A percentile compares a stretch with the other conserved stretches of the same genome.
These are phyloP conservation scores for Echinometra lucunter DNA, from an alignment of 53 echinoderm and acorn worm genomes.

Conservation along the genomic window DNA sequence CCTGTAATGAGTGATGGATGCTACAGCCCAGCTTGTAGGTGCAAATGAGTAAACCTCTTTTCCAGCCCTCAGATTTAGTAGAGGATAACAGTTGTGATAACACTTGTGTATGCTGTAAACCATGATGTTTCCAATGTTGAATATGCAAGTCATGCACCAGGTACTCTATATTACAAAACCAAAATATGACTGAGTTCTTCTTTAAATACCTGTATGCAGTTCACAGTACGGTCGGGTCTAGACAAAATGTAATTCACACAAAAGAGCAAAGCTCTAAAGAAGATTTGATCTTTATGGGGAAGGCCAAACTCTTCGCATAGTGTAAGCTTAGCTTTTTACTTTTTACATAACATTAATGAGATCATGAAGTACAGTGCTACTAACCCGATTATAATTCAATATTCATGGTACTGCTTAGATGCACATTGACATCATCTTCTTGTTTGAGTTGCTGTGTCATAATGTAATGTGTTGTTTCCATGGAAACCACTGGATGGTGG, in stretches of 20 bases:
- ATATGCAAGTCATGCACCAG: too few species aligned
- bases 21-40: too few species aligned
- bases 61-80: too few species aligned
- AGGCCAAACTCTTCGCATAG: slow-evolving; percentile 16
- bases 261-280: background rate
- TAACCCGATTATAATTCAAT: background rate
- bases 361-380: slow-evolving; percentile 3
- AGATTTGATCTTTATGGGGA: background rate
- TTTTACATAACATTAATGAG: background rate
- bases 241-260: too few species aligned
- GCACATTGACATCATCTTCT: slow-evolving; percentile 6
- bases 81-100: too few species aligned
- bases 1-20: background rate
- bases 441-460: slow-evolving; percentile 57
- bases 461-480: slow-evolving; percentile 29
- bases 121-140: too few species aligned
- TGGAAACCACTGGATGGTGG: slow-evolving; percentile 47
- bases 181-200: too few species aligned
- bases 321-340: background rate
- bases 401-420: background rate
- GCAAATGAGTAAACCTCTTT: too few species aligned
- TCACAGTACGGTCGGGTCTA: too few species aligned
- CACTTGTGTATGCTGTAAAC: too few species aligned
- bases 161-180: too few species aligned
- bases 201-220: too few species aligned